Evolutionary conservation across 2,797 vertebrate species (phyloP), one percentile per base, ranked within the genome.

Genomic region (Girardinus metallicus): DNA sequence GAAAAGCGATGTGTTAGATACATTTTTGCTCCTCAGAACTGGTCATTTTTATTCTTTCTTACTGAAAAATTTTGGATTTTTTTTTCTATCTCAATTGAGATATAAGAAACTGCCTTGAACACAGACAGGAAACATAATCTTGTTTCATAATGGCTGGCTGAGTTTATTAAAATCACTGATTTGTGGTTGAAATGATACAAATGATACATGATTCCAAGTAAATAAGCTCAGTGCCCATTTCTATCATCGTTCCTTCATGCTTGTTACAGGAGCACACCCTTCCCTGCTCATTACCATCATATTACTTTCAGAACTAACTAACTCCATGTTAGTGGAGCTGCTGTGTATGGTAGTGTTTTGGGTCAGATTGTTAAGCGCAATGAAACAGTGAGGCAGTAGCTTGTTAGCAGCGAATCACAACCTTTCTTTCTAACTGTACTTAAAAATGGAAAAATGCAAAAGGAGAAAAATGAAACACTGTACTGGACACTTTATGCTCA

Each of bases 381-480:
- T 70, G 66, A 70, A 70, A 70, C 66, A 43, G 39, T 44, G 66
- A 44, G 41, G 66, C 10, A 15, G 66, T 23, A 70, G 23, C 66
- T 70, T 44, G 66, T 70, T 70, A 70, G 66, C 23, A n/a, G 23
- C 18, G 39, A 68, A 39, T 68, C 64, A 39, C 36, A 66, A 68
- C 66, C 23, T 34, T 70, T 44, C 23, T 70, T 43, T 13, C 39
- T 1, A n/a, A n/a, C 21, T n/a, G 39, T 11, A 15, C 41, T 43
- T n/a, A 5, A 70, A 70, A 26, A 68, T 21, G 16, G 21, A 12
- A 68, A 26, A 68, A 68, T 68, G 31, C 21, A 68, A 68, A 41
- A 29, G 5, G 53, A 29, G 26, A 16, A 60, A 57, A 62, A 3
- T 34, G 29, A 62, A 62, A 6, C 11, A 41, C 34, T 23, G 64